Base-by-base conservation (phyloP, 2,888 invertebrate species). In the Apodemia duryi region DNA sequence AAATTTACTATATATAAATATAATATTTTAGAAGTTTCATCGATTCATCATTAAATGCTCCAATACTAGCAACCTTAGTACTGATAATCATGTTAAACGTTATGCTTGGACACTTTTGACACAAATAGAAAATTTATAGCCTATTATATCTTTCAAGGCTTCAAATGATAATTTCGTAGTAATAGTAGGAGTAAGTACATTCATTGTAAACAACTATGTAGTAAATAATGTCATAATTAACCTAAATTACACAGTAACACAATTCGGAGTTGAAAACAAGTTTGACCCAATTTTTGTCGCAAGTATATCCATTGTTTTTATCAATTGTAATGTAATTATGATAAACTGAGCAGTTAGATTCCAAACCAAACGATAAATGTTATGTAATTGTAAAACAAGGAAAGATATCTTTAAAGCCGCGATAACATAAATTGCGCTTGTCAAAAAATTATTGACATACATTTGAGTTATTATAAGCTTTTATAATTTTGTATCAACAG, bases 211-310 rank as follows among this genome's bases (percentile, higher is more conserved):
- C 57, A 57, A 57, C 57, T 57, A 57, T 57, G 57, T 57, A 57
- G 57, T 57, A 57, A 57, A 57, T 57, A 57, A 57, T 32, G 57
- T 57, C 32, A 57, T 32, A 29, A 29, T 57, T 57, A 57, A 57
- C 57, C 57, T 13, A 57, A 57, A 57, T 57, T 11, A 29, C 28
- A 57, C 57, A 57, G 11, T 29, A 32, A 57, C 57, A 57, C 57
- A 57, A 57, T 57, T 57, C 29, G n/a, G 29, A n/a, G 64, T 61
- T 60, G 61, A 64, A 64, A 64, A 64, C 64, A 64, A 64, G 49
- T 35, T 13, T 43, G 64, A 61, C 64, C 64, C 13, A 64, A 64
- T 64, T 64, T 46, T 61, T 49, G 57, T 32, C 54, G 29, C 29
- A 54, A 57, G 57, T 57, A 61, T 64, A 46, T 61, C 49, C 35